phyloP scores from a whole-genome alignment of 2,797 vertebrate species.

The Salmo trutta region DNA sequence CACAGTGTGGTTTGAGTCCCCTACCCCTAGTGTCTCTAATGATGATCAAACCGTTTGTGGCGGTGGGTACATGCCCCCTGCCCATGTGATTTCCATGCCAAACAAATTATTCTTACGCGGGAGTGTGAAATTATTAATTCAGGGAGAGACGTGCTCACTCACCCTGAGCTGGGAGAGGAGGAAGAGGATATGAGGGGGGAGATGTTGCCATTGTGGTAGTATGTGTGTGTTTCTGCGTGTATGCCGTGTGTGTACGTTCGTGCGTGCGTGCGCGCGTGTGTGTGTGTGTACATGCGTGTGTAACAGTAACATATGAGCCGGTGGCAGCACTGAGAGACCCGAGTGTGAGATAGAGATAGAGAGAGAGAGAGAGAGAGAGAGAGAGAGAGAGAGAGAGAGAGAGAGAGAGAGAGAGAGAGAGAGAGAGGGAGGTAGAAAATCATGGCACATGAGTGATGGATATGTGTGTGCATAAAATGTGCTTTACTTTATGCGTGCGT shows the following conservation, averaged over 20 bases:
- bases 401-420: too few species aligned
- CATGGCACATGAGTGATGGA: neutral
- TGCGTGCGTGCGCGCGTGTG: too few species aligned
- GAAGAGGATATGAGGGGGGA: neutral
- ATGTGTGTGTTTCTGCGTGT: neutral
- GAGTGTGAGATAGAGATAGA: too few species aligned
- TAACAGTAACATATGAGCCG: too few species aligned
- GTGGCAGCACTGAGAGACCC: too few species aligned
- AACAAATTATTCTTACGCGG: constrained; percentile 58
- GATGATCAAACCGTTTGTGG: constrained; percentile 41
- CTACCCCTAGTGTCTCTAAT: constrained; percentile 26
- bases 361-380: neutral
- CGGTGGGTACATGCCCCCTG: constrained; percentile 50
- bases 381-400: neutral
- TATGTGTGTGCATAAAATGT: constrained; percentile 15
- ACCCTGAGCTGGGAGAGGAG: neutral
- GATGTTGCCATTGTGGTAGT: constrained; percentile 7
- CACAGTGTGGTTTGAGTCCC: neutral
- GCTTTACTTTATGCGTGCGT: neutral
- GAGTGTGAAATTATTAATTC: constrained; percentile 61
- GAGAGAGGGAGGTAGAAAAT: neutral
- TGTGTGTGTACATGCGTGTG: too few species aligned
- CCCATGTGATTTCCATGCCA: constrained; percentile 57
- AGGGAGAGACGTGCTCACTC: constrained; percentile 27
- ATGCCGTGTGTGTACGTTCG: neutral